Evolutionary conservation across 2,113 vertebrate species (phyloP).

Genomic region (Ochotona curzoniae): DNA sequence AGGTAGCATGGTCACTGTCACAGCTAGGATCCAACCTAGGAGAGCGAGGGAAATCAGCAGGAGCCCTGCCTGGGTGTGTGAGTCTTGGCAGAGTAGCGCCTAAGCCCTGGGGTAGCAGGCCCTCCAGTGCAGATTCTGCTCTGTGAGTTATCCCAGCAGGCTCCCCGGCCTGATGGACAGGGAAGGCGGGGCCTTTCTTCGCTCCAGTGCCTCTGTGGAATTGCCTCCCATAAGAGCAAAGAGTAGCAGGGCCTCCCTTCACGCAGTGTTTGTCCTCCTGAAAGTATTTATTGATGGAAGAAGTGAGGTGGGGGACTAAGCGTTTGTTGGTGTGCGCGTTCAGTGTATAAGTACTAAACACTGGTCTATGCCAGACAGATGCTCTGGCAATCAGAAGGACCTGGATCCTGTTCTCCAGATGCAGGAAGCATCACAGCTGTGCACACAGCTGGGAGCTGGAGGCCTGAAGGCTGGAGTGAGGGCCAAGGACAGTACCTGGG

Average conservation of each 20-base stretch:
- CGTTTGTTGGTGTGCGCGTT: neutral
- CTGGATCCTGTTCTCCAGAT: neutral
- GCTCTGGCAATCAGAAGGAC: neutral
- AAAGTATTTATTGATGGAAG: neutral
- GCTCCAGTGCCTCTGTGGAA: neutral
- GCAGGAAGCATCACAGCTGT: neutral
- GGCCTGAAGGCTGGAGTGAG: accelerated
- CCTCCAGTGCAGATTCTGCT: neutral
- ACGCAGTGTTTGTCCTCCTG: neutral
- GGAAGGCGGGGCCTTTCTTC: neutral
- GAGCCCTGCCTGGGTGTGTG: neutral
- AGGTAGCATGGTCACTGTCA: neutral
- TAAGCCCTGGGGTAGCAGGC: neutral
- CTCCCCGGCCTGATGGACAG: neutral
- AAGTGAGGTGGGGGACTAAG: neutral
- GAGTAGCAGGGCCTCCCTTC: neutral
- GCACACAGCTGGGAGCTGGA: accelerated
- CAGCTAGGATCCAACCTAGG: neutral
- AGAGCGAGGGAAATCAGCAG: neutral
- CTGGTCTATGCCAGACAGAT: neutral
- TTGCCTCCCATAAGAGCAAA: neutral
- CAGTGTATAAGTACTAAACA: neutral
- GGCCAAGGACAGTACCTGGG: neutral
- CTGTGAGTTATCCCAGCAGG: neutral
- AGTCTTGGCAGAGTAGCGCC: neutral